phyloP scores from a whole-genome alignment of 2,888 invertebrate species.

The Ennomos erosarius region DNA sequence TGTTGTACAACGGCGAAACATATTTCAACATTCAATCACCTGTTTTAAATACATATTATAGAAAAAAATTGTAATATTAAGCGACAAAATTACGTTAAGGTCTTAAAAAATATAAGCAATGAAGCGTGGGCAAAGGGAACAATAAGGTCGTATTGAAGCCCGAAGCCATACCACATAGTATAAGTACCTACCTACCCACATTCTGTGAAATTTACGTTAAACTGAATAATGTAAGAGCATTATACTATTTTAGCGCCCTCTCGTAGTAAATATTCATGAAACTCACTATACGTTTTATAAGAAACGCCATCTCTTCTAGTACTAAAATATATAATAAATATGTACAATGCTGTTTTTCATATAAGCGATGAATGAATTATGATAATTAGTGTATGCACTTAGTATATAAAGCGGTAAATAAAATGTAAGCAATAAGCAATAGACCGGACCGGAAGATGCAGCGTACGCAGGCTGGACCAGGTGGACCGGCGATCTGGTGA shows the following conservation, averaged over 20 bases:
- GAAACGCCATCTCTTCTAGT: too few relatives aligned
- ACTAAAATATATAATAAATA: too few relatives aligned
- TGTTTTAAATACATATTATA: background rate
- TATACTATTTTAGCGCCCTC: slow-evolving; percentile 3
- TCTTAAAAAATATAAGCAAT: background rate
- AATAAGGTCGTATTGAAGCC: slow-evolving; percentile 1
- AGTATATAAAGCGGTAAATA: too few relatives aligned
- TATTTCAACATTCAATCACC: slow-evolving; percentile 4
- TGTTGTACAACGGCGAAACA: slow-evolving; percentile 21
- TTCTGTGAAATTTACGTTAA: background rate
- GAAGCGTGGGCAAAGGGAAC: background rate
- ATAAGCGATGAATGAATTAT: background rate
- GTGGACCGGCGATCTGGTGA: too few relatives aligned
- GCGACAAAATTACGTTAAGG: background rate
- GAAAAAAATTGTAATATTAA: background rate
- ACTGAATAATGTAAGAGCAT: background rate
- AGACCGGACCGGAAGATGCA: too few relatives aligned
- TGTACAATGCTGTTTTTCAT: background rate
- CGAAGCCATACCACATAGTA: background rate
- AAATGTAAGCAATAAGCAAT: too few relatives aligned
- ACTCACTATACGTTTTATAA: background rate
- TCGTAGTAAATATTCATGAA: slow-evolving; percentile 4
- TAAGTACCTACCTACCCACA: too few relatives aligned
- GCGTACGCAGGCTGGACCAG: too few relatives aligned
- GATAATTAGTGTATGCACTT: too few relatives aligned